Conservation (phyloP, 1,140 invertebrate species). For the Nasonia vitripennis region DNA sequence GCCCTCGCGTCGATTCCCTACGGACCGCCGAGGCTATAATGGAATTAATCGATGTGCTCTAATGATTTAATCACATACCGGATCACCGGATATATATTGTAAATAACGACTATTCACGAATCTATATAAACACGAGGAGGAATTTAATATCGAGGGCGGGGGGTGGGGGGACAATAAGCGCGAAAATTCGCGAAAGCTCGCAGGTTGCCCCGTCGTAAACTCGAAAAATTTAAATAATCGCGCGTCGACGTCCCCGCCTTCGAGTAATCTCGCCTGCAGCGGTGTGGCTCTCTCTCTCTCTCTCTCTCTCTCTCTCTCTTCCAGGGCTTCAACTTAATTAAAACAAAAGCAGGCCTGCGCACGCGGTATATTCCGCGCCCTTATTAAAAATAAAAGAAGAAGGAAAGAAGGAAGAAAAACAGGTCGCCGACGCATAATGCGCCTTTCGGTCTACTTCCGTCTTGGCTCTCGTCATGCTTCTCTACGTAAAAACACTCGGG, state of each 20-base stretch:
- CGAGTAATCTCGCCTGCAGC: background rate
- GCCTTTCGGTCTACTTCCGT: conserved; percentile 61
- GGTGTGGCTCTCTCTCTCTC: too few relatives aligned
- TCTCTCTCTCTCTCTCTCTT: too few relatives aligned
- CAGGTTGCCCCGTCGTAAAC: background rate
- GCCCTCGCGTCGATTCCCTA: background rate
- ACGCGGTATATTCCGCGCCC: conserved; percentile 42
- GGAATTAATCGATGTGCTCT: conserved; percentile 20
- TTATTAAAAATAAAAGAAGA: conserved; percentile 40
- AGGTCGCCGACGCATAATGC: conserved; percentile 59
- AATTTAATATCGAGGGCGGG: background rate
- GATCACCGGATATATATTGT: too few relatives aligned
- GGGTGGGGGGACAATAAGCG: background rate
- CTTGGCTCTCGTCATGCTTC: conserved; percentile 48
- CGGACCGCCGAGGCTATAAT: background rate
- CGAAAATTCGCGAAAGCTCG: background rate
- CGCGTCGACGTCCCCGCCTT: background rate
- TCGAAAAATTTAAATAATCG: conserved; percentile 5
- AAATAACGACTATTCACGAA: background rate
- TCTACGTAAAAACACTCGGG: conserved; percentile 50
- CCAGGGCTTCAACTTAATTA: background rate
- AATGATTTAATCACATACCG: conserved; percentile 22
- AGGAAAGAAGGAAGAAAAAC: background rate
- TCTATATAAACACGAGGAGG: background rate
- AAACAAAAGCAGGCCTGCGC: background rate